Evolutionary conservation across 2,888 invertebrate species (phyloP), one percentile per base, ranked within the genome.

Genomic region (Diarsia rubi): DNA sequence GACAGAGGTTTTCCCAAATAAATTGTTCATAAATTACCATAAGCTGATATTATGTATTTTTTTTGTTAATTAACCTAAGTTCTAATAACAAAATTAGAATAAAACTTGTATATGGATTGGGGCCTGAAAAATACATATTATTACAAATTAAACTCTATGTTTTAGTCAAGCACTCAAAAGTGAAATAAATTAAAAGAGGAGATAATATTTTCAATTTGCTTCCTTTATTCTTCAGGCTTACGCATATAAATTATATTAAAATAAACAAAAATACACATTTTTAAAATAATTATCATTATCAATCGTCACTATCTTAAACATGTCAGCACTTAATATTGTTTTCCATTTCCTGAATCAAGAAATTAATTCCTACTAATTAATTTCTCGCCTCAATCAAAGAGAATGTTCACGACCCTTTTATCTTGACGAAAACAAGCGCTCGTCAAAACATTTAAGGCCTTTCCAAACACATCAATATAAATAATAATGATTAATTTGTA

Each of bases 381-480:
- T 76, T 54, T 6, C 16, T 27, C 21, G 24, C 4, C 1, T n/a
- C 3, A 62, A 62, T 49, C 24, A 78, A 62, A 78, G 70, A 60
- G 19, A 52, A 52, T n/a, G n/a, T 64, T 52, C 0, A 19, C 44
- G 31, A 64, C 16, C 9, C 21, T 8, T 66, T 72, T 66, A 62
- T 45, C 37, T 44, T 37, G 27, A 52, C 45, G 42, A 65, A 63
- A 64, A 66, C 67, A 80, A 47, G 9, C 44, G 21, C 21, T 24
- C 21, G 37, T 21, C 52, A 65, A 42, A 54, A 24, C 45, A 79
- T 31, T 54, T 9, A 44, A n/a, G 27, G 31, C 19, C 14, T 54
- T 27, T 47, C 1, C 31, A 37, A 80, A 67, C 62, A 67, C 37
- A 52, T 21, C 2, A 31, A 47, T 57, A 80, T 73, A 24, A 44